These are phyloP conservation scores for Coptotermes formosanus DNA, from an alignment of 1,140 invertebrate genomes.

Conservation along the genomic window DNA sequence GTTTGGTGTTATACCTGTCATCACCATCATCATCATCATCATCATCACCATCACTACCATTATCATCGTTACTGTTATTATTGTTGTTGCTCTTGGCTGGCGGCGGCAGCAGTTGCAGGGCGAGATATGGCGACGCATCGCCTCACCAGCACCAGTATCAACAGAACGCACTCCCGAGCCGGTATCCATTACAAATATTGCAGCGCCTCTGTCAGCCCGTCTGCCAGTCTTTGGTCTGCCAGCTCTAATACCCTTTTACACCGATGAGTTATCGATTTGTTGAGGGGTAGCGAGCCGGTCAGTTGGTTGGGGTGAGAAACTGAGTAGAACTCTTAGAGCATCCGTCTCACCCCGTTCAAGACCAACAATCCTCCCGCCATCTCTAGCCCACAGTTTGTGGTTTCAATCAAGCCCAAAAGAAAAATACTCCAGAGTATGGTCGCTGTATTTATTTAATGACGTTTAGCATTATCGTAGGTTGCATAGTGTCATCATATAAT, in stretches of 20 bases:
- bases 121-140: not conserved
- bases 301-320: not conserved
- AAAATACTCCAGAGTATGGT: too few relatives aligned
- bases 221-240: not conserved
- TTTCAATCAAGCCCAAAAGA: too few relatives aligned
- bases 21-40: too few relatives aligned
- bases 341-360: not conserved
- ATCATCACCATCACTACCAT: not conserved
- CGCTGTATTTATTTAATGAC: too few relatives aligned
- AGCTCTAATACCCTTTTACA: slow-evolving; percentile 41
- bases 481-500: too few relatives aligned
- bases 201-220: slow-evolving; percentile 36
- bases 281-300: not conserved
- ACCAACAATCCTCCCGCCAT: too few relatives aligned
- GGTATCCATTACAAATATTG: slow-evolving; percentile 43
- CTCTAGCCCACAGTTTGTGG: too few relatives aligned
- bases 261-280: slow-evolving; percentile 41
- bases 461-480: too few relatives aligned
- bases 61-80: not conserved
- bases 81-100: not conserved
- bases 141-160: not conserved
- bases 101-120: not conserved
- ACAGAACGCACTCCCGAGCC: slow-evolving; percentile 40
- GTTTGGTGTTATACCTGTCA: too few relatives aligned
- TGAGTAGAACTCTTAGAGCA: not conserved